phyloP scores from a whole-genome alignment of 1,140 invertebrate genomes.

The Aleiodes sp. region DNA sequence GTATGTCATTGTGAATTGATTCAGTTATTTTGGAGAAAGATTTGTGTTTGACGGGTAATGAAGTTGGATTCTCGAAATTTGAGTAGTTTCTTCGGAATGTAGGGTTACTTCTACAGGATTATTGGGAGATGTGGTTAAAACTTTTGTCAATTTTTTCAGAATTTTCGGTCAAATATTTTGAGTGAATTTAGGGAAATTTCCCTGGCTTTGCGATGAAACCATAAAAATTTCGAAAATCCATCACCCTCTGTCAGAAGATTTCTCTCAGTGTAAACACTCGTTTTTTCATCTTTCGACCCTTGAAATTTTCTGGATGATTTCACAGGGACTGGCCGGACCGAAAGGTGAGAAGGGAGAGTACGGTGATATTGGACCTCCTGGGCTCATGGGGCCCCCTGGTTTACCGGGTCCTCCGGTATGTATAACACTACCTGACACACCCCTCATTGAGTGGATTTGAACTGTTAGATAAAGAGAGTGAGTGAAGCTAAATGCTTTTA shows the following conservation, averaged over 20 bases:
- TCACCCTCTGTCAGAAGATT: no score
- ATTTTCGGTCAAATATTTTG: no score
- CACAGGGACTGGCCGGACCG: constrained; percentile 79
- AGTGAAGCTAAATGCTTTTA: constrained; percentile 7
- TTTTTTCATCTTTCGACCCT: neutral
- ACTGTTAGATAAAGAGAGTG: constrained; percentile 14
- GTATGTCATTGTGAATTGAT: constrained; percentile 58
- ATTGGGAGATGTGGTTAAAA: no score
- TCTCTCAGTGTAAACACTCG: no score
- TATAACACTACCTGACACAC: constrained; percentile 35
- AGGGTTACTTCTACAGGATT: no score
- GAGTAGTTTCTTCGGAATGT: no score
- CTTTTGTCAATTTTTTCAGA: no score
- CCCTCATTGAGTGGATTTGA: constrained; percentile 23
- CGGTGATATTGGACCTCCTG: constrained; percentile 90
- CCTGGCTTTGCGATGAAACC: no score
- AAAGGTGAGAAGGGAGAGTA: constrained; percentile 91
- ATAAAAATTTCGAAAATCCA: no score
- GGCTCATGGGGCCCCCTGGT: constrained; percentile 85
- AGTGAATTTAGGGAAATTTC: no score
- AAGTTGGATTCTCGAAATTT: no score
- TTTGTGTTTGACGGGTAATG: neutral
- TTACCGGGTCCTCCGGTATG: constrained; percentile 80
- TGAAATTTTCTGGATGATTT: constrained; percentile 22
- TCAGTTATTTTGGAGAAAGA: neutral